phyloP scores from a whole-genome alignment of 2,888 invertebrate species.

The Cryptocephalus primarius region DNA sequence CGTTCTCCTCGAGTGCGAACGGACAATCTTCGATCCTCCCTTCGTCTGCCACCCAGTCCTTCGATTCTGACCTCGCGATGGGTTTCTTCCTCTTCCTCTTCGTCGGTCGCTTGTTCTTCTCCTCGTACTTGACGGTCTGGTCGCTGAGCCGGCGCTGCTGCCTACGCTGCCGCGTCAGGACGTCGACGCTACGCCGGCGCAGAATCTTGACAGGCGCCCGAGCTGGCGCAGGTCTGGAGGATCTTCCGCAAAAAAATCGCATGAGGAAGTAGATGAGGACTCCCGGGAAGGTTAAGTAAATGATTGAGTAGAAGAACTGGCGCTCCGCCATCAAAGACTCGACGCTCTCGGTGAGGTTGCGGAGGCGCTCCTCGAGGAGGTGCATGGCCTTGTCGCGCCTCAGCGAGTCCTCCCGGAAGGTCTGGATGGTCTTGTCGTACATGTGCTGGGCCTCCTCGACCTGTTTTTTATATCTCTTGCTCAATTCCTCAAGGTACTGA shows the following conservation, averaged over 20 bases:
- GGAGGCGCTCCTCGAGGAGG: slow-evolving; percentile 48
- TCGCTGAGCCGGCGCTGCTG: slow-evolving; percentile 63
- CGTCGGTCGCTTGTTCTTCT: slow-evolving; percentile 5
- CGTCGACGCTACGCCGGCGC: slow-evolving; percentile 57
- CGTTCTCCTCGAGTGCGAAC: slow-evolving; percentile 33
- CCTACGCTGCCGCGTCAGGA: slow-evolving; percentile 46
- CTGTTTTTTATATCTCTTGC: slow-evolving; percentile 89
- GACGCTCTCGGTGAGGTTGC: slow-evolving; percentile 49
- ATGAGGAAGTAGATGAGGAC: slow-evolving; percentile 39
- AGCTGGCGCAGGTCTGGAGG: background rate
- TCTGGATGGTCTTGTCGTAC: slow-evolving; percentile 65
- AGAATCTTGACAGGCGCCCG: slow-evolving; percentile 33
- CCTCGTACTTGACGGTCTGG: slow-evolving; percentile 43
- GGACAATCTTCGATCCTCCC: slow-evolving; percentile 26
- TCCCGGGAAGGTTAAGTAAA: slow-evolving; percentile 44
- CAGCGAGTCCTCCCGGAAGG: slow-evolving; percentile 62
- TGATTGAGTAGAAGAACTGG: slow-evolving; percentile 51
- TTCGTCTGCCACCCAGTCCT: slow-evolving; percentile 7
- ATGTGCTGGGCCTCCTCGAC: slow-evolving; percentile 89
- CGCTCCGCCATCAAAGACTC: slow-evolving; percentile 49
- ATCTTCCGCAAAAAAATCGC: slow-evolving; percentile 38
- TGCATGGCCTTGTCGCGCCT: slow-evolving; percentile 64
- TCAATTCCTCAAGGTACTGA: slow-evolving; percentile 93
- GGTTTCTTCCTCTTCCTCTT: slow-evolving; percentile 14
- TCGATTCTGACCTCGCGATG: slow-evolving; percentile 10